Evolutionary conservation across 2,888 invertebrate genomes (phyloP), one percentile per base, ranked within the genome.

Genomic region (Lathronympha strigana): DNA sequence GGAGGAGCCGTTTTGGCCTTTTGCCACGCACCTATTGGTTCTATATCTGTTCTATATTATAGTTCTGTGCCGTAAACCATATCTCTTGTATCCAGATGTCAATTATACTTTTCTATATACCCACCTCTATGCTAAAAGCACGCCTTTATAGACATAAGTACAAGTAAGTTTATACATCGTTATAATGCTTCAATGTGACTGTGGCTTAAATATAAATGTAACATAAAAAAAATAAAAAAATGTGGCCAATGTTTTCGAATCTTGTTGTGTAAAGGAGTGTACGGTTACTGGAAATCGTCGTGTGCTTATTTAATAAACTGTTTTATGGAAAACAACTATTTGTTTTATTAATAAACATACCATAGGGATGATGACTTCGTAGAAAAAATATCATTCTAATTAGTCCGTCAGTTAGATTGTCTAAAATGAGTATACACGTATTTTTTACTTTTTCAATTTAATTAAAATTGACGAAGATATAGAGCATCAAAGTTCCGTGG

Each of bases 241-340:
- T 54, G 58, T 54, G 54, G 60, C 54, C 54, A 67, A 64, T 43
- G 31, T 64, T 64, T 55, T 64, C 63, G 28, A 50, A 33, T 33
- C 45, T 64, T 64, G 49, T 54, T 53, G 47, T 49, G 43, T 50
- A 47, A 19, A 9, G 15, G 19, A 33, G 28, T 55, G 21, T 54
- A 31, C 43, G 49, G 28, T 66, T 50, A 66, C 54, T 54, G 49
- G 54, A 67, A 61, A 19, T 54, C 38, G 40, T 50, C 55, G 64
- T 66, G 54, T 55, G 49, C 45, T 50, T 60, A 47, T 63, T 58
- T 61, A 67, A 67, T 66, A 64, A 67, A 64, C 57, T 66, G 43
- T 67, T 61, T 64, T 45, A 58, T 61, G 19, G 55, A 66, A 47
- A 63, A 63, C 19, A 61, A 67, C 51, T 55, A 50, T 55, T 55